These are phyloP conservation scores for Linyphia triangularis DNA, from an alignment of 2,888 invertebrate species.

Conservation along the genomic window DNA sequence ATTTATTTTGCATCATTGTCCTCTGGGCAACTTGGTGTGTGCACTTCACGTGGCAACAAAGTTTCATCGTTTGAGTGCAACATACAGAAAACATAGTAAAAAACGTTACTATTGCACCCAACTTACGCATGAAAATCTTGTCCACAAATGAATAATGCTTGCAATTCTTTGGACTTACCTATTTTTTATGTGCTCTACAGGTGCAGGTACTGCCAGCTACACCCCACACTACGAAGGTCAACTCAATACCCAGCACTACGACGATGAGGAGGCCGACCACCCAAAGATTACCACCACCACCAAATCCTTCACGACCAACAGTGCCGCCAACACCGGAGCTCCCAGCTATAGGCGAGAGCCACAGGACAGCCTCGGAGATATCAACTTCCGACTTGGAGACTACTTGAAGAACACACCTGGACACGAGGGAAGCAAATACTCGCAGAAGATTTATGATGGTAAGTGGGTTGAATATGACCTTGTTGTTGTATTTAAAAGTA, in stretches of 20 bases:
- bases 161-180: background rate
- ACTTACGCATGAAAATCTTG: too few species aligned
- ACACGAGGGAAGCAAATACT: slow-evolving; percentile 59
- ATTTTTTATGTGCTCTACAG: background rate
- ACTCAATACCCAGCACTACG: background rate
- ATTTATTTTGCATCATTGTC: too few species aligned
- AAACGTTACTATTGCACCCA: too few species aligned
- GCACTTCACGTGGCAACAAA: too few species aligned
- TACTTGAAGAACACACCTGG: slow-evolving; percentile 71
- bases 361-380: slow-evolving; percentile 54
- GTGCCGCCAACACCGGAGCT: slow-evolving; percentile 24
- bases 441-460: slow-evolving; percentile 64
- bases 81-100: too few species aligned
- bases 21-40: too few species aligned
- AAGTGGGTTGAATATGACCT: background rate
- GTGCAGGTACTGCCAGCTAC: slow-evolving; percentile 56
- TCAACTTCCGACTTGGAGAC: slow-evolving; percentile 59
- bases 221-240: slow-evolving; percentile 43
- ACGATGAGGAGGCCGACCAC: slow-evolving; percentile 29
- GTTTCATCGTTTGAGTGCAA: too few species aligned
- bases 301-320: slow-evolving; percentile 68
- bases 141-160: background rate
- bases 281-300: slow-evolving; percentile 67
- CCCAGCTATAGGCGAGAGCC: slow-evolving; percentile 46
- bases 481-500: too few species aligned